phyloP scores from a whole-genome alignment of 2,113 vertebrate species.

The Ophthalmolycus amberensis region DNA sequence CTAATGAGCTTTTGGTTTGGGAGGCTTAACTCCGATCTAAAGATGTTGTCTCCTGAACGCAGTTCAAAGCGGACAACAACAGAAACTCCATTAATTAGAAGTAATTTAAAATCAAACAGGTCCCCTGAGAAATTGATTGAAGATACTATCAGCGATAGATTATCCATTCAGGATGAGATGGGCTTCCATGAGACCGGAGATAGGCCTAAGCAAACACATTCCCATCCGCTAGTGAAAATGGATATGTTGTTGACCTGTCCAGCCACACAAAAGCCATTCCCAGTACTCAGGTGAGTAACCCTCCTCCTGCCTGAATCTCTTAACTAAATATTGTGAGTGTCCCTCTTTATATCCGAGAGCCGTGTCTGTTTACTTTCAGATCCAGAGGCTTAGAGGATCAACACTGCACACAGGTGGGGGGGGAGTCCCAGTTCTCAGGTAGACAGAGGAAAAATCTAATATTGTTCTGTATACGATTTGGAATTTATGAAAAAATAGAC shows the following conservation, averaged over 20 bases:
- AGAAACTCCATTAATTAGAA: neutral
- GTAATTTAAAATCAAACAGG: conserved; percentile 1
- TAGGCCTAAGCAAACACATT: conserved; percentile 77
- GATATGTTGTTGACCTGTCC: conserved; percentile 80
- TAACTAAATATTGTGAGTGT: conserved; percentile 89
- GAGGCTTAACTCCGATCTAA: neutral
- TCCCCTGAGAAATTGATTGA: neutral
- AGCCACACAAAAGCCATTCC: conserved; percentile 74
- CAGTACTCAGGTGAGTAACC: conserved; percentile 85
- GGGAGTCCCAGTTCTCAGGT: conserved; percentile 15
- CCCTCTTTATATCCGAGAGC: conserved; percentile 82
- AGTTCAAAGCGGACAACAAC: neutral
- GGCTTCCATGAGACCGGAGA: conserved; percentile 66
- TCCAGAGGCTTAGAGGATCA: conserved; percentile 78
- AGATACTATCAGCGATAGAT: conserved; percentile 58
- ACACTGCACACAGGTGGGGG: conserved; percentile 39
- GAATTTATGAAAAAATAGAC: neutral
- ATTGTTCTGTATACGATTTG: neutral
- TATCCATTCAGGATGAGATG: conserved; percentile 55
- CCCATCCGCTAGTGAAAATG: conserved; percentile 81
- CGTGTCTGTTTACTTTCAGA: conserved; percentile 82
- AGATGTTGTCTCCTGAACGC: neutral
- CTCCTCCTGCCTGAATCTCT: conserved; percentile 85
- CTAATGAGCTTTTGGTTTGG: conserved; percentile 1
- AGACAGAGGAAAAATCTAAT: neutral